Base-by-base conservation (phyloP, 2,888 invertebrate species). In the Neoscelio sp. region DNA sequence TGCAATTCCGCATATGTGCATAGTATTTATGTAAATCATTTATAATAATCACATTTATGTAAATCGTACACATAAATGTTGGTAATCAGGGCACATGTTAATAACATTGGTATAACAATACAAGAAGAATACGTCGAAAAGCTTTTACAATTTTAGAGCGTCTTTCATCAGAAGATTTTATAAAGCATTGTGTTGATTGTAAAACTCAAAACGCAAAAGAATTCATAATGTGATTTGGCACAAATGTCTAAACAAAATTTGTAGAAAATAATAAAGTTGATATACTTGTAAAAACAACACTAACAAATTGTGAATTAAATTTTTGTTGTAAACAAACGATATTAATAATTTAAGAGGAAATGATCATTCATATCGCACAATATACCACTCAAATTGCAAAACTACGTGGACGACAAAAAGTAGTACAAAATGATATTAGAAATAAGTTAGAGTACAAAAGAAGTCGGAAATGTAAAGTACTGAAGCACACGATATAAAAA, bases 151-250 rank as follows among this genome's bases (percentile, higher is more conserved):
- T n/a, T n/a, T n/a, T n/a, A n/a, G n/a, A n/a, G n/a, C 8, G 48
- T 35, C 23, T 40, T 6, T 13, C 44, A 20, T 67, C n/a, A n/a
- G n/a, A 40, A 7, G 5, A 40, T 17, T 52, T 67, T 15, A n/a
- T 67, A 44, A 1, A 42, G 15, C n/a, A 74, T 15, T 75, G 75
- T 46, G 42, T 71, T 30, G 10, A 28, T 44, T 60, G 60, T 6
- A 46, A 44, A 33, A 80, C 80, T 7, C 71, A 80, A 50, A 80
- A 75, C 30, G 50, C 75, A 7, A 75, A 78, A n/a, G 75, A 80
- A 38, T 64, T 0, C 74, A 80, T 30, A 68, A 46, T 26, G 17
- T 58, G 26, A 80, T 80, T 54, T 80, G 74, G 77, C 26, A 60
- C 13, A 67, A 56, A 28, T 77, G 68, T 46, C 62, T 62, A 2